Evolutionary conservation across 2,113 vertebrate genomes (phyloP), one percentile per base, ranked within the genome.

Genomic region (Meles meles): DNA sequence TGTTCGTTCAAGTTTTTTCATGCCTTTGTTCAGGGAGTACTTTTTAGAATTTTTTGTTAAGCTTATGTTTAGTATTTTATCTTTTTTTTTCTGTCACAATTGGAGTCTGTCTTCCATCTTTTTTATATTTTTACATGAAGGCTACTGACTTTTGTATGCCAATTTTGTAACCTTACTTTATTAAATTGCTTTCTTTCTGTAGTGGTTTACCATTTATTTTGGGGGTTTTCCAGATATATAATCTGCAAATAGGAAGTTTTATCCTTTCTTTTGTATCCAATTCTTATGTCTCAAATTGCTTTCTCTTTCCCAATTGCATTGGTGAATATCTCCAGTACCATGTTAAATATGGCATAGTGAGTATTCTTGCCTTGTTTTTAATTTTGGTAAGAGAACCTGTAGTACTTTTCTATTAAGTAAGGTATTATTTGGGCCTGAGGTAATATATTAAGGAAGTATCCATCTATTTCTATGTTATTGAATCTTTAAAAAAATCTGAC

Each of bases 121-220:
- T 87, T 77, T 80, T 52, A 44, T 90, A 79, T 93, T 95, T 65
- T 77, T 88, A 67, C 49, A 49, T 39, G 49, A 94, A 67, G 7
- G 6, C 14, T 94, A n/a, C 59, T 88, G 84, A 80, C 63, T 92
- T 96, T 86, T 80, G 27, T 20, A 34, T 92, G 42, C 37, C 29
- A 88, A 76, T 81, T 91, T 95, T 93, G 49, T 74, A 65, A 83
- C 6, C n/a, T 55, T 87, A 84, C 18, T 80, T 94, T 96, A 90
- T 31, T 74, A 90, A 93, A 76, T 90, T 90, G 49, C 76, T 96
- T 96, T 84, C 61, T 92, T 96, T 95, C 65, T 76, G 14, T 83
- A 85, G 52, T 82, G 55, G 83, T 90, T 96, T 88, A 65, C 11
- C 34, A 82, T 67, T 31, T 81, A 76, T 91, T 84, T 21, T 76